phyloP scores from a whole-genome alignment of 2,113 vertebrate genomes.

The Apteryx mantelli region DNA sequence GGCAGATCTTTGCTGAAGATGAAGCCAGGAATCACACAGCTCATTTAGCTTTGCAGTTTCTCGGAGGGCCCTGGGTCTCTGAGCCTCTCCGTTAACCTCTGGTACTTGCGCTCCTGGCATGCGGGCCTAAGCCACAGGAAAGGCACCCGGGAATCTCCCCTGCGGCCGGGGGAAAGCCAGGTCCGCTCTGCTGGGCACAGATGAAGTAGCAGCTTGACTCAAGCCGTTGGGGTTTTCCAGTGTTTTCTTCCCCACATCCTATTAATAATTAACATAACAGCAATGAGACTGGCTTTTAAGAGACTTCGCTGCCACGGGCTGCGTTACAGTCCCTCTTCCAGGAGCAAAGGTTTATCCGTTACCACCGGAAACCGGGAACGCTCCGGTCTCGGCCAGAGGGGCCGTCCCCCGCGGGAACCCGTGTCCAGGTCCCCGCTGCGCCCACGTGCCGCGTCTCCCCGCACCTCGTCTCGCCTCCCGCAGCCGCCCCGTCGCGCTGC shows the following conservation, averaged over 20 bases:
- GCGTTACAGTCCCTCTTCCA: constrained; percentile 16
- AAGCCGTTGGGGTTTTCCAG: constrained; percentile 69
- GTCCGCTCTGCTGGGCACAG: neutral
- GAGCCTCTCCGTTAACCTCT: neutral
- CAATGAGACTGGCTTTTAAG: constrained; percentile 67
- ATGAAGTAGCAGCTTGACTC: constrained; percentile 48
- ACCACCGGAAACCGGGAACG: neutral
- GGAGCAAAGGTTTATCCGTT: constrained; percentile 35
- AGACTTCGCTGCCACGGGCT: constrained; percentile 30
- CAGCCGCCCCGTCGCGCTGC: neutral
- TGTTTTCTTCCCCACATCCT: constrained; percentile 56
- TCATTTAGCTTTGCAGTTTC: neutral
- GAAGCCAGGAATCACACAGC: neutral
- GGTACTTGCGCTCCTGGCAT: neutral
- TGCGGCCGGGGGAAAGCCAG: neutral
- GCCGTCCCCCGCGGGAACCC: neutral
- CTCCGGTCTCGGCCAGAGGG: neutral
- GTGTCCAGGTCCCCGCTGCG: neutral
- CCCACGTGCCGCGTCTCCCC: too few relatives aligned
- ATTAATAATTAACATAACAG: constrained; percentile 77
- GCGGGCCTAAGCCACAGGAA: neutral
- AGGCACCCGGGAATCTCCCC: neutral
- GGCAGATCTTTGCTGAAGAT: neutral
- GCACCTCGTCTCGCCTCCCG: too few relatives aligned
- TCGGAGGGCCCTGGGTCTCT: neutral